Evolutionary conservation across 2,113 vertebrate species (phyloP), one percentile per base, ranked within the genome.

Genomic region (Gallinago undulata): DNA sequence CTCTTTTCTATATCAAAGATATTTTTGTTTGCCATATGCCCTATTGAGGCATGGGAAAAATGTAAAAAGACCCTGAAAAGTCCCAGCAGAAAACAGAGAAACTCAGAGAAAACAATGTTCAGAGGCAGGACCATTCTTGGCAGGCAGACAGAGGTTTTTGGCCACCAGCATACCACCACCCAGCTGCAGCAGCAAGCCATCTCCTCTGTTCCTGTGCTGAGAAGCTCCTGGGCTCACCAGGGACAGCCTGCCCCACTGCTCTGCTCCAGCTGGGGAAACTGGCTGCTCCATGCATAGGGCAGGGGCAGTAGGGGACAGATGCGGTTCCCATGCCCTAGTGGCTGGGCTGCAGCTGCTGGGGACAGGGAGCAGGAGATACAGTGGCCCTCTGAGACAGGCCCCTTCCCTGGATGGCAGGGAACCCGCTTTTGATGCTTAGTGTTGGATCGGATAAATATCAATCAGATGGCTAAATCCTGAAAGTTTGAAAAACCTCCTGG

Each of bases 281-380:
- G 2, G n/a, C 33, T 82, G 83, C 79, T 89, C 70, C 55, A 25
- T 11, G 19, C 1, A 2, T 18, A 30, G 60, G 62, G 17, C 47
- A 74, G 50, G 15, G 45, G 10, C 45, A 37, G 15, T 31, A 11
- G 63, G 53, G 84, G 17, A 64, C 66, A 39, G 33, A 0, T 31
- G 50, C 0, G 9, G 30, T 0, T 57, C 11, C 48, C 2, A 0
- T 18, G 39, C 15, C 10, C 57, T 6, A 15, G 11, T 24, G 18
- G 35, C 28, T 23, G 78, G 35, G 75, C 47, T 63, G 41, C 0
- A 1, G 51, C 51, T 60, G 2, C 4, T 21, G 24, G n/a, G 59
- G 72, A 41, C 13, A 57, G 51, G 33, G 7, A 93, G n/a, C 48
- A 45, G 14, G 18, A 89, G 62, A 22, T 0, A 0, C 2, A 5